Evolutionary conservation across 2,888 invertebrate species (phyloP), one percentile per base, ranked within the genome.

Genomic region (Drosophila hamatofila): DNA sequence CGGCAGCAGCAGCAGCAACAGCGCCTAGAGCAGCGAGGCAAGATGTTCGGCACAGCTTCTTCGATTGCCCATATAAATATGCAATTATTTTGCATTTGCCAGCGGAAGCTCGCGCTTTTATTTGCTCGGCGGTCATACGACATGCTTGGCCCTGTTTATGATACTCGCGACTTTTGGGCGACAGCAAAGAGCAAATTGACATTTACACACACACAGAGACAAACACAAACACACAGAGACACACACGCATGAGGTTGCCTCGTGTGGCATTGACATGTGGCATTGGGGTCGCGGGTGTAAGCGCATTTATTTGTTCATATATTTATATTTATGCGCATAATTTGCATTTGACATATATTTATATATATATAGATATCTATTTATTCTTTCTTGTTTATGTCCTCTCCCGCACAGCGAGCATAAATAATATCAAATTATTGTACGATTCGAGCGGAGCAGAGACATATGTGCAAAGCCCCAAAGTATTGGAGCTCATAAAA

Each of bases 21-120:
- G 52, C 37, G 21, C 2, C 27, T 39, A 39, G 61, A 25, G 33
- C 16, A 12, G 30, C 18, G 30, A 14, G 48, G 42, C 55, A 49
- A 58, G 41, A 16, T 63, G 14, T 57, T 61, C n/a, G 48, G 44
- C 56, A 49, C 33, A 33, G 46, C 21, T 21, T 33, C 59, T 62
- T 16, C 52, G 78, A 64, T 75, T 68, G 65, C 55, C 62, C 69
- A 80, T 72, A 85, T 87, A 83, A 89, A 80, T 88, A 78, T 84
- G 88, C 83, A 89, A 86, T 89, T 89, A 88, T 86, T 89, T 86
- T 83, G 72, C 84, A 86, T 88, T 86, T 87, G 77, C 68, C 71
- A 51, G 57, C 46, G 5, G 23, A 16, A 44, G 44, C 12, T 55
- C 55, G 23, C 49, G 61, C 83, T 74, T 75, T 74, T 88, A 80